Percentiles rank a stretch among this genome's conserved stretches.
phyloP scores from a whole-genome alignment of 64 coral and sea anemone genomes.

The Catalaphyllia jardinei region DNA sequence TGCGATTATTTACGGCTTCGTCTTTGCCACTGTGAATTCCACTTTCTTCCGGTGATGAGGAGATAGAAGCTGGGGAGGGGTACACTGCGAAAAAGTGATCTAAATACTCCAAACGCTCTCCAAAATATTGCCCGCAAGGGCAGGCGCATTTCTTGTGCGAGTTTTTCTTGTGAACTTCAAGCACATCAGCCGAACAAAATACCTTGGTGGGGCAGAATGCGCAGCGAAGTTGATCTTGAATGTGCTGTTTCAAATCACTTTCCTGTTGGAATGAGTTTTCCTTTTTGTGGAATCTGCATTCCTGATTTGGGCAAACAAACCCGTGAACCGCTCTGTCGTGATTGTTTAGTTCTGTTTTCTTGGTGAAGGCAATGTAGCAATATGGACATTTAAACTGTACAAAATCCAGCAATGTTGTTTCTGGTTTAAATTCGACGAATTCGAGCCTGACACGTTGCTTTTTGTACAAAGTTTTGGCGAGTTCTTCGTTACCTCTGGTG shows the following conservation, averaged over 20 bases:
- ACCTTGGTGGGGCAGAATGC: conserved; percentile 65
- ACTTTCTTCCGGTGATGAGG: neutral
- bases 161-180: conserved; percentile 56
- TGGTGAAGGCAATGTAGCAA: conserved; percentile 45
- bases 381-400: conserved; percentile 49
- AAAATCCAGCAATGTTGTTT: conserved; percentile 42
- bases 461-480: conserved; percentile 7
- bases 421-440: neutral
- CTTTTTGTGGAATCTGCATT: conserved; percentile 53
- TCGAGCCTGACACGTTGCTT: neutral
- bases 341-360: conserved; percentile 30
- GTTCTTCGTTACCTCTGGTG: neutral
- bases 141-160: conserved; percentile 72
- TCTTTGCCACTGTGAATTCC: neutral
- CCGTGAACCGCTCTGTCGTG: conserved; percentile 61
- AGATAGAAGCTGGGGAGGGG: conserved; percentile 53
- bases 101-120: conserved; percentile 60
- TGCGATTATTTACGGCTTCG: neutral
- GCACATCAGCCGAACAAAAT: conserved; percentile 41
- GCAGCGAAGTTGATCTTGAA: conserved; percentile 63
- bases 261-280: conserved; percentile 58
- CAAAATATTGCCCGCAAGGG: conserved; percentile 68
- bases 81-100: conserved; percentile 75
- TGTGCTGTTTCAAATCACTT: conserved; percentile 44
- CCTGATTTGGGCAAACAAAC: conserved; percentile 50